Evolutionary conservation across 1,140 invertebrate species (phyloP), one percentile per base, ranked within the genome.

Genomic region (Ridgeia piscesae): DNA sequence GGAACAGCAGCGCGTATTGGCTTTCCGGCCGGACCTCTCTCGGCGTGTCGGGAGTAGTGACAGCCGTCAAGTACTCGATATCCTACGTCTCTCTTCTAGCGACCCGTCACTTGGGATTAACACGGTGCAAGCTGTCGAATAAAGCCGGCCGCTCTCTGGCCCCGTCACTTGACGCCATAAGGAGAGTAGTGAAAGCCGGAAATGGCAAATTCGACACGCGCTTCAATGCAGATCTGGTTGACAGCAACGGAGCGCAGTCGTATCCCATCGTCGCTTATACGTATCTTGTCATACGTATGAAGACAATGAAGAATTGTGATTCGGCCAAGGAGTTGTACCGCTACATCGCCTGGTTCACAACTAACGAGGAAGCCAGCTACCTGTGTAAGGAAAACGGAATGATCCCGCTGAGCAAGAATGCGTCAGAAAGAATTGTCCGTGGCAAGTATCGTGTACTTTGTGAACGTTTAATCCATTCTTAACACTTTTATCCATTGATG

Each of bases 191-290:
- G 9, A 17, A 90, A 90, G 31, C 31, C 9, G 35, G 35, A 42
- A 42, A 34, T 34, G 35, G 21, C 9, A 34, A 17, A 34, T 42
- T 90, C n/a, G 35, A 42, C 89, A 33, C 31, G 17, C 88, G 92
- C 31, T 92, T 93, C 1, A 93, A 94, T n/a, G 92, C 91, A 4
- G 35, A 77, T 34, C 92, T 95, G 1, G 91, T 92, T 1, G 94
- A 94, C 91, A 34, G 92, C 0, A 34, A 34, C 0, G 90, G 89
- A 8, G 8, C 35, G 0, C 91, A 91, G 9, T 92, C 94, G 33
- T 95, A 95, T 93, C 95, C 95, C 2, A 93, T 95, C 1, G 92
- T 94, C 33, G 92, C 93, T 6, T 95, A 93, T 91, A 94, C 95
- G 17, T 95, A 94, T 93, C 92, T 95, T 91, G 93, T 95, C 34